These are phyloP conservation scores for Caranx melampygus DNA, from an alignment of 2,113 vertebrate genomes.

Conservation along the genomic window DNA sequence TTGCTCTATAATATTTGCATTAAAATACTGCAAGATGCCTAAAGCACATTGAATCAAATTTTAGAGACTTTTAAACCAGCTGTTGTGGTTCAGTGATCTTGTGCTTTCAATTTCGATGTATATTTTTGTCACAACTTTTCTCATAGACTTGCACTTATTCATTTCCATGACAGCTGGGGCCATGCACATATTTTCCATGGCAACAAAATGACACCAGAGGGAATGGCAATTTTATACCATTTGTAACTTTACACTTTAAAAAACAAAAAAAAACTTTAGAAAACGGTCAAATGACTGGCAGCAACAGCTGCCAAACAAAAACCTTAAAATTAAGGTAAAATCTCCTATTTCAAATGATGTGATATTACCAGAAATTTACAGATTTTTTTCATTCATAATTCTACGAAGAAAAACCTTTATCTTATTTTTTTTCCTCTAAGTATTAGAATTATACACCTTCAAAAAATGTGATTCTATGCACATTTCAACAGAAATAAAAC, in stretches of 20 bases:
- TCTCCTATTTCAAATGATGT: too few relatives aligned
- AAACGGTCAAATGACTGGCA: too few relatives aligned
- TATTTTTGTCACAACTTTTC: conserved; percentile 19
- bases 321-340: too few relatives aligned
- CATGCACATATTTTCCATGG: conserved; percentile 46
- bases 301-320: too few relatives aligned
- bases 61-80: neutral
- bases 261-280: too few relatives aligned
- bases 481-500: too few relatives aligned
- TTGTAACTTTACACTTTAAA: neutral
- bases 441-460: too few relatives aligned
- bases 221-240: conserved; percentile 15
- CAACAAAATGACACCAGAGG: conserved; percentile 39
- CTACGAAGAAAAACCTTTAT: too few relatives aligned
- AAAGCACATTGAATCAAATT: conserved; percentile 8
- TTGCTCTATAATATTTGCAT: neutral
- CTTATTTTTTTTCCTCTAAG: too few relatives aligned
- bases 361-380: too few relatives aligned
- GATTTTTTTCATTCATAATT: too few relatives aligned
- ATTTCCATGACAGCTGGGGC: conserved; percentile 53
- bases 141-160: conserved; percentile 17
- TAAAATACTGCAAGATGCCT: neutral
- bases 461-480: too few relatives aligned
- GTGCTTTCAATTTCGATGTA: neutral
- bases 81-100: neutral